phyloP scores from a whole-genome alignment of 2,888 invertebrate species.

The Leptopilina drosophilae region DNA sequence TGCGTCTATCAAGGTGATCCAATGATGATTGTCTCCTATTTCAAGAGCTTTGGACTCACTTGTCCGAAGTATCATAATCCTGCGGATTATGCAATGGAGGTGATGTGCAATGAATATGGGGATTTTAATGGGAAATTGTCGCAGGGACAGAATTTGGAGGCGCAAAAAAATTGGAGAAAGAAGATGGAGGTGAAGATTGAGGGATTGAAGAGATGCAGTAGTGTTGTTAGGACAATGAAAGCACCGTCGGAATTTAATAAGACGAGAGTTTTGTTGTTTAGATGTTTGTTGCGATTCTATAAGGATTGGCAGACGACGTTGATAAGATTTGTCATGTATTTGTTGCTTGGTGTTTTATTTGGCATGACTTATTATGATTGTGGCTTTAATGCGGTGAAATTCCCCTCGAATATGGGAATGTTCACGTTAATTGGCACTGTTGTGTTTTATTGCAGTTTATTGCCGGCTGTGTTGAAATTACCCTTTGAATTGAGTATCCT shows the following conservation, averaged over 20 bases:
- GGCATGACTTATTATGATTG: conserved; percentile 83
- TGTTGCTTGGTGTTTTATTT: conserved; percentile 83
- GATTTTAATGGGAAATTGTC: conserved; percentile 84
- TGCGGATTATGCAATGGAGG: conserved; percentile 95
- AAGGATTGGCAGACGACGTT: conserved; percentile 90
- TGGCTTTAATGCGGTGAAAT: conserved; percentile 85
- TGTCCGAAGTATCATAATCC: conserved; percentile 98
- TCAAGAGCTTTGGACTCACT: conserved; percentile 85
- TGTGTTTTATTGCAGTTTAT: conserved; percentile 87
- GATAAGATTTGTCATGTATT: conserved; percentile 83
- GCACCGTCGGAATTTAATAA: conserved; percentile 84
- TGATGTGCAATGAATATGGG: conserved; percentile 92
- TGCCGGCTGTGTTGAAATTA: conserved; percentile 89
- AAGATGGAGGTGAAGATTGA: conserved; percentile 53
- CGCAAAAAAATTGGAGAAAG: conserved; percentile 73
- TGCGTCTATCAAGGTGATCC: conserved; percentile 93
- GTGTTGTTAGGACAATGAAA: conserved; percentile 66
- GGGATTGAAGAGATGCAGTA: conserved; percentile 60
- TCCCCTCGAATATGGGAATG: conserved; percentile 85
- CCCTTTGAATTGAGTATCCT: conserved; percentile 85
- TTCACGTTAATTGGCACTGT: conserved; percentile 83
- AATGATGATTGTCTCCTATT: conserved; percentile 87
- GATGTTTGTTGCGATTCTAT: conserved; percentile 83
- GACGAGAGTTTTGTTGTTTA: conserved; percentile 82
- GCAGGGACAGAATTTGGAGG: conserved; percentile 77